These are phyloP conservation scores for Cataglyphis cursor DNA, from an alignment of 2,888 invertebrate genomes.

Conservation along the genomic window DNA sequence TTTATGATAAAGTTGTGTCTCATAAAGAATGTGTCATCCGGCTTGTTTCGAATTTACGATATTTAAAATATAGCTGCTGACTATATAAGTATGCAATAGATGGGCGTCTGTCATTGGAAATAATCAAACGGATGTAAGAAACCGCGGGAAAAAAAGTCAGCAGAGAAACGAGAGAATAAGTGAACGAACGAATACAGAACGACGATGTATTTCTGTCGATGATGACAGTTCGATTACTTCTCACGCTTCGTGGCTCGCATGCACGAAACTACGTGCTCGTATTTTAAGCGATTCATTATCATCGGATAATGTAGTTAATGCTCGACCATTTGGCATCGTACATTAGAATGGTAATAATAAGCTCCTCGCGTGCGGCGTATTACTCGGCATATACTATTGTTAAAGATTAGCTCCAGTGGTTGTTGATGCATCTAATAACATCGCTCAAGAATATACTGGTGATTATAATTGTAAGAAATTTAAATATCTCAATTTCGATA, in stretches of 20 bases:
- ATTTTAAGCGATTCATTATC: slow-evolving; percentile 51
- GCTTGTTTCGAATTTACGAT: not conserved
- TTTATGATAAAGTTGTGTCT: not conserved
- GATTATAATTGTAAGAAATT: slow-evolving; percentile 10
- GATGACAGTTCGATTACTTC: slow-evolving; percentile 70
- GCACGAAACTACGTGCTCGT: slow-evolving; percentile 20
- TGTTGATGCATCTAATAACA: slow-evolving; percentile 14
- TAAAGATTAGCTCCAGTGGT: slow-evolving; percentile 14
- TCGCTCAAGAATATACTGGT: not conserved
- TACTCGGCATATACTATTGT: slow-evolving; percentile 32
- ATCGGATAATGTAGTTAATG: slow-evolving; percentile 48
- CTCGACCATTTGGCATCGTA: slow-evolving; percentile 40
- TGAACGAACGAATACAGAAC: slow-evolving; percentile 31
- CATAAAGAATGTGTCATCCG: not conserved
- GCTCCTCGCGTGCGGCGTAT: slow-evolving; percentile 41
- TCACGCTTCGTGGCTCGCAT: slow-evolving; percentile 33
- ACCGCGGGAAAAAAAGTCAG: not conserved
- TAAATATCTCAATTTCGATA: not conserved
- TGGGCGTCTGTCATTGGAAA: not conserved
- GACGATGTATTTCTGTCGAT: slow-evolving; percentile 63
- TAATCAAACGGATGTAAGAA: not conserved
- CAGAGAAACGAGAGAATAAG: not conserved
- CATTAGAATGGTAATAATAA: slow-evolving; percentile 51
- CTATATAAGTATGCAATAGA: not conserved
- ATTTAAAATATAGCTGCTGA: not conserved